A percentile compares a stretch with the other conserved stretches of the same genome.
These are phyloP conservation scores for Plecotus auritus DNA, from an alignment of 2,113 vertebrate species.

Conservation along the genomic window DNA sequence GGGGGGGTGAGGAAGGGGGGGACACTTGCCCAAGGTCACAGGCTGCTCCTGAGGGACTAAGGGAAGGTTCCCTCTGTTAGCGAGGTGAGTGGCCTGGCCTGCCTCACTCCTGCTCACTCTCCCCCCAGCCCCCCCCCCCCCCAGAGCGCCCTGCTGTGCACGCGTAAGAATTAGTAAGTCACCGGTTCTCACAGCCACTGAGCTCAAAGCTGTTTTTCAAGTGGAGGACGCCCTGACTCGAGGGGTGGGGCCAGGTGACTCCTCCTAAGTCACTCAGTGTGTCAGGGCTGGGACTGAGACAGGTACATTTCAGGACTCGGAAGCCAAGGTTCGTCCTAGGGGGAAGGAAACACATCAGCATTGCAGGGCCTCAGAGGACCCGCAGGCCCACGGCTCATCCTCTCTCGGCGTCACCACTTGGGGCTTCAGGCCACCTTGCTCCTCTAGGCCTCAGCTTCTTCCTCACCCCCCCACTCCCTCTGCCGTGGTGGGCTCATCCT, in stretches of 20 bases:
- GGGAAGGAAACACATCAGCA: fast-evolving
- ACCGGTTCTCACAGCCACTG: fast-evolving
- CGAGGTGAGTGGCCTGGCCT: not conserved
- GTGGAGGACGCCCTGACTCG: not conserved
- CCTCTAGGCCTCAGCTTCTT: not conserved
- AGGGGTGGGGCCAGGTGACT: not conserved
- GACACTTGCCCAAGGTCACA: not conserved
- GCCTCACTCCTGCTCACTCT: not conserved
- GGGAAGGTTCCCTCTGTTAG: fast-evolving
- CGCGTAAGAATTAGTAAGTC: not conserved
- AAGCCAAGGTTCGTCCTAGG: not conserved
- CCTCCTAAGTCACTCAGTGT: not conserved
- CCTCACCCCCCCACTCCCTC: fast-evolving
- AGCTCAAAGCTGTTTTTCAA: not conserved
- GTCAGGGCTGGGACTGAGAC: not conserved
- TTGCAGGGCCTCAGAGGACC: fast-evolving
- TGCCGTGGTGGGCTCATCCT: not conserved
- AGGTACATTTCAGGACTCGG: not conserved
- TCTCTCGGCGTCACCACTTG: fast-evolving
- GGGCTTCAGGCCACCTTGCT: not conserved
- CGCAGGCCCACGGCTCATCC: fast-evolving
- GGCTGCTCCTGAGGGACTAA: not conserved
- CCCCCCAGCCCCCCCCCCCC: too few species aligned
- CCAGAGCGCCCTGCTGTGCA: fast-evolving
- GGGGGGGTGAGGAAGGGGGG: not conserved